A percentile compares a stretch with the other conserved stretches of the same genome.
Conservation (phyloP, 2,888 invertebrate genomes). For the Leistus spinibarbis region DNA sequence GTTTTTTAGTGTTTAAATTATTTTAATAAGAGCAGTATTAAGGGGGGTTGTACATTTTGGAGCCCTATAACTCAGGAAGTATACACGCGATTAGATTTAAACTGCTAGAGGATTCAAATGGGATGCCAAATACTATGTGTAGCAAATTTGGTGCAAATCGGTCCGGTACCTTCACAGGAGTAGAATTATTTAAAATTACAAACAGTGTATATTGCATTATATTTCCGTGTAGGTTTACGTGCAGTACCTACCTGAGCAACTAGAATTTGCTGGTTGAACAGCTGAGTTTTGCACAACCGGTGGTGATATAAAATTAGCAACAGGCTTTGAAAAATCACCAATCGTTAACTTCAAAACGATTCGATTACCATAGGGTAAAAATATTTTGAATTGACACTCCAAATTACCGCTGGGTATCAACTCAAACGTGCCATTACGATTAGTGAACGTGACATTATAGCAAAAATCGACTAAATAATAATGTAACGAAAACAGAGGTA, state of each 20-base stretch:
- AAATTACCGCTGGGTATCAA: conserved; percentile 65
- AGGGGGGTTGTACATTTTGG: no score
- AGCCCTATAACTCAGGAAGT: no score
- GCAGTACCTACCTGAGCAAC: conserved; percentile 54
- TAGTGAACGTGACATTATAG: conserved; percentile 70
- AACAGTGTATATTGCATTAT: no score
- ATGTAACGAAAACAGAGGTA: conserved; percentile 69
- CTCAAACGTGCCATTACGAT: conserved; percentile 70
- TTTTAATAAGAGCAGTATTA: no score
- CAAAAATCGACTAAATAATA: conserved; percentile 75
- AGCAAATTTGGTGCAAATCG: no score
- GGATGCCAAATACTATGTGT: no score
- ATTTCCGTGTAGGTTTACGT: conserved; percentile 49
- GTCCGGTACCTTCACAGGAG: no score
- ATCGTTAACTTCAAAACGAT: conserved; percentile 68
- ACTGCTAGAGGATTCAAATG: no score
- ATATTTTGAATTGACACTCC: conserved; percentile 71
- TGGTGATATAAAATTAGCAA: conserved; percentile 13
- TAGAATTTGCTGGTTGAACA: background rate
- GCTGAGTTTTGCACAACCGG: background rate
- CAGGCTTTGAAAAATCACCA: conserved; percentile 54
- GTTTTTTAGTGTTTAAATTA: no score
- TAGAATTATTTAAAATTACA: no score
- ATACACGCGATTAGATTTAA: no score
- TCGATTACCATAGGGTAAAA: conserved; percentile 73